Percentiles rank a stretch among this genome's conserved stretches.
Conservation (phyloP, 2,113 vertebrate genomes). For the Campylomormyrus numenius region DNA sequence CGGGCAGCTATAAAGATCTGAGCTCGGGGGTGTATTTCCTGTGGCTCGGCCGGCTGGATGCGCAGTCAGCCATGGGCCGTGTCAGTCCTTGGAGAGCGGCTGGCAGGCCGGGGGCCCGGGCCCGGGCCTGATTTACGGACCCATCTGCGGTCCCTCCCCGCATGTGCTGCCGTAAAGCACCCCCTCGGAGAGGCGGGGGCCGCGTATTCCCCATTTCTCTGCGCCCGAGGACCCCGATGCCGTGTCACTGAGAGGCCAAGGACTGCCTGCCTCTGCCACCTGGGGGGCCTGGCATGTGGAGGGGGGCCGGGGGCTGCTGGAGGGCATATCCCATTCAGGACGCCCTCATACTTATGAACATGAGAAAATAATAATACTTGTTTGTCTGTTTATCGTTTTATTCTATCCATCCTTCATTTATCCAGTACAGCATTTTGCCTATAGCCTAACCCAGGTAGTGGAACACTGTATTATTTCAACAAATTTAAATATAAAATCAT, state of each 20-base stretch:
- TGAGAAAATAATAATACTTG: not conserved
- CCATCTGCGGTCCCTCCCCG: not conserved
- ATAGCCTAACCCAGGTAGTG: not conserved
- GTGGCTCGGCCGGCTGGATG: not conserved
- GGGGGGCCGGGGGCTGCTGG: not conserved
- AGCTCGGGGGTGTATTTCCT: not conserved
- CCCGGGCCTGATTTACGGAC: slow-evolving; percentile 7
- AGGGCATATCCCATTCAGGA: not conserved
- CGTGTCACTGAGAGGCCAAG: too few relatives aligned
- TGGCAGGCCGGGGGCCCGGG: not conserved
- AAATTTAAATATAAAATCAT: not conserved
- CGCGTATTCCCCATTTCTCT: not conserved
- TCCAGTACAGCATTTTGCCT: not conserved
- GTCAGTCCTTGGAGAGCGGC: not conserved
- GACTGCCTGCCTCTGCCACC: not conserved
- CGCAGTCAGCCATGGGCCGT: not conserved
- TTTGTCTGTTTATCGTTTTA: not conserved
- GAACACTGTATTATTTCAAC: not conserved
- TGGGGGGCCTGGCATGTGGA: not conserved
- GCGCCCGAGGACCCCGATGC: not conserved
- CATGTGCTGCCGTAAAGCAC: not conserved
- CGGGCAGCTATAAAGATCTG: not conserved
- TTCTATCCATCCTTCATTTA: not conserved
- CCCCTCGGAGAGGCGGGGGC: not conserved
- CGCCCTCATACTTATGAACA: not conserved